phyloP scores from a whole-genome alignment of 2,797 vertebrate genomes.

The Perodicticus potto region DNA sequence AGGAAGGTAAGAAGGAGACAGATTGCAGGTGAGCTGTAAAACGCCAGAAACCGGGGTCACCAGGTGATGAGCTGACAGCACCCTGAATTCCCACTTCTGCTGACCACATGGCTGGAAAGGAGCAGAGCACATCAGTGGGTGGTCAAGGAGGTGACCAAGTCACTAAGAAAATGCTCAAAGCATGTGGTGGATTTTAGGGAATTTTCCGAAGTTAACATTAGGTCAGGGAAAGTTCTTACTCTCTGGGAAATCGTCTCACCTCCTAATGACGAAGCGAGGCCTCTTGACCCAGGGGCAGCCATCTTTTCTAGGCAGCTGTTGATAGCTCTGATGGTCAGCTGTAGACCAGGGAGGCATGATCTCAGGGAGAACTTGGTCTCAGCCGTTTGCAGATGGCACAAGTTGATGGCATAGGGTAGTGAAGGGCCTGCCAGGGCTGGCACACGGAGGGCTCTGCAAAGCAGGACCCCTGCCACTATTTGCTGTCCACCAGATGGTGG shows the following conservation, averaged over 20 bases:
- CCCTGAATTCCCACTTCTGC: neutral
- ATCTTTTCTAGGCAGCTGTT: fast-evolving
- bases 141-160: fast-evolving
- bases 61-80: fast-evolving
- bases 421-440: neutral
- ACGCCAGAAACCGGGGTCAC: fast-evolving
- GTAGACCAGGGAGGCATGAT: too few relatives aligned
- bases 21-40: fast-evolving
- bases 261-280: fast-evolving
- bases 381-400: neutral
- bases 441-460: neutral
- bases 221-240: fast-evolving
- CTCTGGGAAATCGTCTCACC: neutral
- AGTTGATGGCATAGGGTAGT: neutral
- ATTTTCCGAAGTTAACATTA: fast-evolving
- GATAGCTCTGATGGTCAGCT: fast-evolving
- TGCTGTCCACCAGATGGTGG: fast-evolving
- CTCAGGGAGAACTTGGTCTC: too few relatives aligned
- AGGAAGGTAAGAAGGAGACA: fast-evolving
- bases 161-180: fast-evolving
- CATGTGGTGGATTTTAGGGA: fast-evolving
- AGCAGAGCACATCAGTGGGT: fast-evolving
- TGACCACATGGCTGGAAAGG: fast-evolving
- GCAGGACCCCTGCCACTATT: fast-evolving
- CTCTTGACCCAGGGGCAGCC: fast-evolving